These are phyloP conservation scores for Catostylus mosaicus DNA, from an alignment of 30 jellyfish, hydroid and myxozoan genomes.

Conservation along the genomic window DNA sequence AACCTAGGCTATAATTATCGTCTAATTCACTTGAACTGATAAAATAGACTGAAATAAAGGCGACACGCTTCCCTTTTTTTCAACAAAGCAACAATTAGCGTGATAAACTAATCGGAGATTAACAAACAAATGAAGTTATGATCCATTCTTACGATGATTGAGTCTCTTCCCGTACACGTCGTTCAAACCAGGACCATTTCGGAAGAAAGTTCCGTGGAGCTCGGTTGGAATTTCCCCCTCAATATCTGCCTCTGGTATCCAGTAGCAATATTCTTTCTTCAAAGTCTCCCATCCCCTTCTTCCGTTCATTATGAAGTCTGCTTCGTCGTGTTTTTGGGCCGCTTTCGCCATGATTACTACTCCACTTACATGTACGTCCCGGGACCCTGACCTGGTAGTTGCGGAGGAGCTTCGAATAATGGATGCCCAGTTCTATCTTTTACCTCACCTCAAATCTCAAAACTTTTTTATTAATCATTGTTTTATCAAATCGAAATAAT, in stretches of 20 bases:
- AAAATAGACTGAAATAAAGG: no score
- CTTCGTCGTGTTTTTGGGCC: background rate
- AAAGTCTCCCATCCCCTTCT: constrained; percentile 85
- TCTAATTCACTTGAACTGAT: no score
- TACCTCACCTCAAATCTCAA: no score
- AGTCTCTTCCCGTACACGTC: constrained; percentile 94
- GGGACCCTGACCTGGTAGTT: no score
- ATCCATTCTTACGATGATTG: constrained; percentile 84
- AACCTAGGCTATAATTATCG: no score
- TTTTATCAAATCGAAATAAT: no score
- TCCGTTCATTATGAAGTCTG: constrained; percentile 17
- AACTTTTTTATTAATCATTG: no score
- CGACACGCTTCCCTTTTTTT: no score
- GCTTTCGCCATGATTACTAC: background rate
- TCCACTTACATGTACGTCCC: no score
- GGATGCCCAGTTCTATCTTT: no score
- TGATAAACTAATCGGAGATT: background rate
- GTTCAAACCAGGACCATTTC: constrained; percentile 97
- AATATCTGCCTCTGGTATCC: constrained; percentile 92
- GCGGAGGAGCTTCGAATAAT: no score
- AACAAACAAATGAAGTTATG: background rate
- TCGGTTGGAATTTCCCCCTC: constrained; percentile 89
- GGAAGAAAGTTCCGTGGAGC: constrained; percentile 90
- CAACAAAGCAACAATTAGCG: no score
- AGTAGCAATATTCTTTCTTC: constrained; percentile 76